Evolutionary conservation across 2,113 vertebrate species (phyloP).

Genomic region (Prinia subflava): DNA sequence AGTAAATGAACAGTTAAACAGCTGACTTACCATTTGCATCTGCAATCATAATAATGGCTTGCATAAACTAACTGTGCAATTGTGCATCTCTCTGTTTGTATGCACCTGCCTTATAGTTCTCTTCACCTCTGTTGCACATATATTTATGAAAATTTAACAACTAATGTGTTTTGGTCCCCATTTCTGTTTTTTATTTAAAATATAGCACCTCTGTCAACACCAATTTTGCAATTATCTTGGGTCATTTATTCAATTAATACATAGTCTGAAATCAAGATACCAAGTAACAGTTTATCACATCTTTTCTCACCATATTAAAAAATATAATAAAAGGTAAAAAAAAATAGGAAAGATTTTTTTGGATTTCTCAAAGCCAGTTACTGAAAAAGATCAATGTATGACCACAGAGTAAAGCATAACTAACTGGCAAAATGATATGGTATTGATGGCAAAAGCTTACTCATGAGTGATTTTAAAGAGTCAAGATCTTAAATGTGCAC

Average conservation of each 20-base stretch:
- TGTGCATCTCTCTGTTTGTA: not conserved
- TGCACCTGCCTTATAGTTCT: constrained; percentile 15
- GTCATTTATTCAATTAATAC: not conserved
- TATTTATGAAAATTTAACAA: not conserved
- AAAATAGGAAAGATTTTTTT: not conserved
- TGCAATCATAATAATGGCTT: constrained; percentile 40
- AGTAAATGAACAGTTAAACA: constrained; percentile 60
- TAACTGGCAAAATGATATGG: not conserved
- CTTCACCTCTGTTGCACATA: not conserved
- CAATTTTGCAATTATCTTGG: not conserved
- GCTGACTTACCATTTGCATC: constrained; percentile 55
- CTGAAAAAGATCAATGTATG: not conserved
- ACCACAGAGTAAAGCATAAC: not conserved
- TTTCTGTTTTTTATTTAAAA: not conserved
- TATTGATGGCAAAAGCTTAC: not conserved
- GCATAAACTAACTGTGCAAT: constrained; percentile 10
- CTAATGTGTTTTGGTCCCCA: not conserved
- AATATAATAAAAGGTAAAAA: not conserved
- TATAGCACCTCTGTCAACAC: not conserved
- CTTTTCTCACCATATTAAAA: not conserved
- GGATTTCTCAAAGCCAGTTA: not conserved
- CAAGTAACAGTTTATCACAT: not conserved
- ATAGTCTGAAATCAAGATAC: not conserved
- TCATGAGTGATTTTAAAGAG: not conserved
- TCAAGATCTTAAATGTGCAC: not conserved